Evolutionary conservation across 2,888 invertebrate genomes (phyloP).

Genomic region (Caenorhabditis sp.): DNA sequence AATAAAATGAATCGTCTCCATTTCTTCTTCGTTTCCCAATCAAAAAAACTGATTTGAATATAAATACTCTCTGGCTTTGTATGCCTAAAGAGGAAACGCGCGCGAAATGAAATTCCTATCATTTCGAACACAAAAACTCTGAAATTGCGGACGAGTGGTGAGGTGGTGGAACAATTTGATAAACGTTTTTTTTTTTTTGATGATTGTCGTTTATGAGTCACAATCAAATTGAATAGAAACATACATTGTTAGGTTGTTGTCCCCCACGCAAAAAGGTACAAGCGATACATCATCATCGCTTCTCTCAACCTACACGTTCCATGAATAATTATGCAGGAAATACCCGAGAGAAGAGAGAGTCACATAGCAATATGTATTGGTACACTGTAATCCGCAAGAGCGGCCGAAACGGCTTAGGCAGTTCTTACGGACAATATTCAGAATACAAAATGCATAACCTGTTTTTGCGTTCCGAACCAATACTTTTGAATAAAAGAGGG

Average conservation of each 20-base stretch:
- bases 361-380: constrained; percentile 48
- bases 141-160: constrained; percentile 33
- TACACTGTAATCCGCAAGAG: constrained; percentile 60
- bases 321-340: constrained; percentile 64
- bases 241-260: constrained; percentile 29
- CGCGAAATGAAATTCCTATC: constrained; percentile 50
- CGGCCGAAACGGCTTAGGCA: constrained; percentile 59
- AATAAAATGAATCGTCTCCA: constrained; percentile 44
- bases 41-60: constrained; percentile 63
- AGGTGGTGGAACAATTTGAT: constrained; percentile 52
- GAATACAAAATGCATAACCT: constrained; percentile 58
- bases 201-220: constrained; percentile 33
- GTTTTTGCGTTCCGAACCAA: constrained; percentile 65
- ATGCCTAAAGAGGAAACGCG: constrained; percentile 17
- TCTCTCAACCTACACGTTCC: constrained; percentile 49
- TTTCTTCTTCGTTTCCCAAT: constrained; percentile 1
- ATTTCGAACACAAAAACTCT: constrained; percentile 54
- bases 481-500: constrained; percentile 52
- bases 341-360: constrained; percentile 31
- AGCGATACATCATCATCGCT: constrained; percentile 50
- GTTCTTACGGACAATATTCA: constrained; percentile 58
- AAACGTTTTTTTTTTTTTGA: constrained; percentile 51
- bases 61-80: constrained; percentile 49
- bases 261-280: constrained; percentile 51
- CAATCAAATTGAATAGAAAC: constrained; percentile 46